Evolutionary conservation across 2,888 invertebrate species (phyloP), one percentile per base, ranked within the genome.

Genomic region (Aricia artaxerxes): DNA sequence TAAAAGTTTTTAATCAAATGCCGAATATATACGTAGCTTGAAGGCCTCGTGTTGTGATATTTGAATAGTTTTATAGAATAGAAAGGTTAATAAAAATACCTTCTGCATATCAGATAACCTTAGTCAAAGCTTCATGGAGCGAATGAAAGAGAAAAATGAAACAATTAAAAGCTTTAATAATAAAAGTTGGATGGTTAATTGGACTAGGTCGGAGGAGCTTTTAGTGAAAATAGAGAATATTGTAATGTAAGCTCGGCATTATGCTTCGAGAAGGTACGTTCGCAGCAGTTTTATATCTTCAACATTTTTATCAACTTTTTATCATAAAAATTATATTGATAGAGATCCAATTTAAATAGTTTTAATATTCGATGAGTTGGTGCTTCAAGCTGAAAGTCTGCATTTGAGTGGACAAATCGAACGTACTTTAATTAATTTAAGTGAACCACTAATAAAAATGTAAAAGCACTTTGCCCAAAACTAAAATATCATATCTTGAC

Each of bases 111-210:
- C 69, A 13, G 31, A 38, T 13, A 69, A 13, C 4, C 13, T 69
- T 11, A 35, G 4, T 35, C 5, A 38, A 69, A 69, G 69, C 35
- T 38, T 11, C 2, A 73, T 75, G 31, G 13, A 75, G 44, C 44
- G 24, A 44, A 75, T 31, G 49, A 75, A 75, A 75, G 49, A 49
- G 75, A 75, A 75, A 75, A 75, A 75, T 75, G 75, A 49, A 75
- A 75, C 75, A 44, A 75, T 75, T 75, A 31, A 75, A 49, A 75
- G 75, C 49, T 75, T 31, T 75, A 24, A 75, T 44, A 75, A 75
- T 44, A 75, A 75, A 75, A 75, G 44, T 49, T 49, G 75, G 75
- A 75, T 16, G 75, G 75, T 75, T 75, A 75, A 75, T 75, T 75
- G 75, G 24, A 75, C 53, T 76, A 57, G 49, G 31, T 57, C 24